Base-by-base conservation (phyloP, 2,888 invertebrate genomes). In the Cephonodes hylas region DNA sequence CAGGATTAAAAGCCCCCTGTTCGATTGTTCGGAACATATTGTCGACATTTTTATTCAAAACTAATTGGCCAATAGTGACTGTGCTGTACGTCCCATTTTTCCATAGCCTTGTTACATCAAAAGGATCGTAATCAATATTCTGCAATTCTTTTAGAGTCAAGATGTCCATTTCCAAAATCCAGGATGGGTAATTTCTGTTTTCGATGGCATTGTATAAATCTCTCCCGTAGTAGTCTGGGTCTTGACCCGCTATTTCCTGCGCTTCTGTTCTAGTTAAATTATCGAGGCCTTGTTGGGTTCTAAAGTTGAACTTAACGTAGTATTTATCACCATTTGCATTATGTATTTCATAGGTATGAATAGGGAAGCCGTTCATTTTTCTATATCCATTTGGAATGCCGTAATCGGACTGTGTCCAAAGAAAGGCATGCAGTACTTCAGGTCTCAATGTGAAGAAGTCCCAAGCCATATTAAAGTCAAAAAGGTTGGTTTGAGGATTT, bases 341-440 rank as follows among this genome's bases (percentile, higher is more conserved):
- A 23, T 97, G 94, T 64, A 98, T 82, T 83, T 97, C 97, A 83
- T 96, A 99, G 0, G 97, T 96, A 81, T 98, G 98, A 0, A 96
- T 96, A 1, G 97, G 97, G 75, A 97, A 98, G 42, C 96, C 96
- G 75, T 98, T 96, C 97, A 98, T 98, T 84, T 95, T 95, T 62
- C 98, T 94, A 83, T 95, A 96, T 6, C 98, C 98, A 82, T 97
- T 96, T 0, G 98, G 98, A 66, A 96, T 96, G 13, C 98, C 98
- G 71, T 96, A 95, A 86, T 98, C 98, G 6, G 96, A 94, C 74
- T 96, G 95, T 64, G 97, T 83, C 90, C 97, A 95, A 79, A 96
- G 90, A 10, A 94, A 88, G 3, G 96, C 96, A 80, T 98, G 97
- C 3, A 95, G 93, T 0, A 95, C 93, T 84, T 97, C 97, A 0